Base-by-base conservation (phyloP, 2,113 vertebrate species). In the Trogon melanurus region DNA sequence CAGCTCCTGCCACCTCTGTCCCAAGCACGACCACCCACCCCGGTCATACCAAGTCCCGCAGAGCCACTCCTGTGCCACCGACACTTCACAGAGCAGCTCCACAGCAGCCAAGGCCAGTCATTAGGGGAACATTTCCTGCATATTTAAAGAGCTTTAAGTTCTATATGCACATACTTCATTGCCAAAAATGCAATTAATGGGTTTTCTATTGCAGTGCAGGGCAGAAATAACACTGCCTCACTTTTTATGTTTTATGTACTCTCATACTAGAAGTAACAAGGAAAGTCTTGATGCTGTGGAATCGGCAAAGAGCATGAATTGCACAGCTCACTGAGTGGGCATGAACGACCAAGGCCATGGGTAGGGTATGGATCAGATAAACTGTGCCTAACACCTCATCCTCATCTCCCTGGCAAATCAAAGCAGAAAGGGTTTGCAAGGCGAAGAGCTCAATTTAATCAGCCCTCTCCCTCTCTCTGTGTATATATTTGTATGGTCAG, bases 121-220 rank as follows among this genome's bases (percentile, higher is more conserved):
- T 75, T 67, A 87, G 51, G 60, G 54, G 87, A 94, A 84, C 41
- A 78, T 91, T 93, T 92, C 58, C 74, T 91, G 75, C 66, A 69
- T 96, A 89, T 93, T 80, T 85, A 91, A 96, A 94, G 88, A 93
- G 91, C 72, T 95, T 57, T 53, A 95, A 91, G 84, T 65, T 80
- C 87, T 82, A 11, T 54, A 66, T 30, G 76, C 60, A 18, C 8
- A 29, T 72, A 75, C 60, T 86, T 85, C 65, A 8, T 60, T 93
- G 95, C 90, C 94, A 87, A 94, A 96, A 95, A 93, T 53, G 93
- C 95, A 85, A 73, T 95, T 97, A 97, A 95, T 90, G 93, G 65
- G 76, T 72, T 96, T 67, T 81, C 91, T 85, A 45, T 67, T 85
- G 87, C 87, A 91, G 79, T 11, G 14, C 79, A 34, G 66, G 70